phyloP scores from a whole-genome alignment of 2,113 vertebrate genomes.

The Scophthalmus maximus region DNA sequence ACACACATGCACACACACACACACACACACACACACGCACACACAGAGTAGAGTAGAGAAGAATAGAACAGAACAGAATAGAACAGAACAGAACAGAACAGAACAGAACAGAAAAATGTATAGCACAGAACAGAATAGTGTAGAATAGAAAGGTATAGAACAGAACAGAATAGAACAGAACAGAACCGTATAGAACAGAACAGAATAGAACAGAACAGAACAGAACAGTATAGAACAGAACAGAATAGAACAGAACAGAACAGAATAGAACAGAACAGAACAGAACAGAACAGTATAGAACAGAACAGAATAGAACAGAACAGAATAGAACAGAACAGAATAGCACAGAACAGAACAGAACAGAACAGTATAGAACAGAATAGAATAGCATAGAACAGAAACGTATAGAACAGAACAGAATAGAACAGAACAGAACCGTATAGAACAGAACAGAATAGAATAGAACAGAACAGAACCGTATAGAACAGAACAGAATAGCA shows the following conservation, averaged over 20 bases:
- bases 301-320: not conserved
- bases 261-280: conserved; percentile 58
- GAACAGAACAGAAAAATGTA: too few species aligned
- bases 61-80: not conserved
- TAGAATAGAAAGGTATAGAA: not conserved
- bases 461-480: too few species aligned
- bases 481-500: too few species aligned
- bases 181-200: conserved; percentile 74
- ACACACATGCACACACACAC: not conserved
- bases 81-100: not conserved
- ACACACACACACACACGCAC: not conserved
- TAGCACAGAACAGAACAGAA: too few species aligned
- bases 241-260: conserved; percentile 38
- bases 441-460: too few species aligned
- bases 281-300: not conserved
- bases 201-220: not conserved
- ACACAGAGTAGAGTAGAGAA: too few species aligned
- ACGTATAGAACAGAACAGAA: not conserved
- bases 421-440: conserved; percentile 75
- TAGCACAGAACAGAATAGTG: not conserved
- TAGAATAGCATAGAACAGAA: not conserved
- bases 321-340: not conserved
- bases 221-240: not conserved
- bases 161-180: not conserved
- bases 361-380: not conserved